Evolutionary conservation across 2,113 vertebrate genomes (phyloP).

Genomic region (Rhea pennata): DNA sequence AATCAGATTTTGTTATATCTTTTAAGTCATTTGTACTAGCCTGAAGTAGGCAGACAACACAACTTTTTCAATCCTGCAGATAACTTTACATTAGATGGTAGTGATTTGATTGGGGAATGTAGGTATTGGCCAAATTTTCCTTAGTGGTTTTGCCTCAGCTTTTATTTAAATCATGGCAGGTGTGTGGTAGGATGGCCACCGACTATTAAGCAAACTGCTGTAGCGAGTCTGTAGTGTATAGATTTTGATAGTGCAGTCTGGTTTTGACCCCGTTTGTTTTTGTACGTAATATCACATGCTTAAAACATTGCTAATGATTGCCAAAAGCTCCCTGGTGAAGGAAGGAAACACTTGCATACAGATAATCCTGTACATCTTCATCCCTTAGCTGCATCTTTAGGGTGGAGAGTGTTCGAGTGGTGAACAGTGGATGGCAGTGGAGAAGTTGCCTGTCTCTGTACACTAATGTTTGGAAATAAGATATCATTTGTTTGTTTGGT

Average conservation of each 20-base stretch:
- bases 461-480: neutral
- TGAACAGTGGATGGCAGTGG: neutral
- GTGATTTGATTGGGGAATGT: accelerated
- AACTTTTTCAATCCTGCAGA: neutral
- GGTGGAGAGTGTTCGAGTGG: neutral
- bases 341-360: neutral
- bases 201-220: neutral
- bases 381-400: neutral
- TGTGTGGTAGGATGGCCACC: neutral
- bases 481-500: neutral
- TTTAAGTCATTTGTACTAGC: neutral
- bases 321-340: neutral
- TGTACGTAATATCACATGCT: neutral
- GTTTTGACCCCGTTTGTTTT: neutral
- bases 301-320: neutral
- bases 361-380: neutral
- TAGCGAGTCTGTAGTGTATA: accelerated
- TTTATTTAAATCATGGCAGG: neutral
- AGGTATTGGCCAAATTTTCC: neutral
- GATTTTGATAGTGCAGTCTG: neutral
- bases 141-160: neutral
- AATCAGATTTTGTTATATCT: too few species aligned
- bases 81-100: neutral
- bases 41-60: neutral
- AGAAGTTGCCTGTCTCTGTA: neutral